Base-by-base conservation (phyloP, 2,113 vertebrate genomes). In the Atrichornis clamosus region DNA sequence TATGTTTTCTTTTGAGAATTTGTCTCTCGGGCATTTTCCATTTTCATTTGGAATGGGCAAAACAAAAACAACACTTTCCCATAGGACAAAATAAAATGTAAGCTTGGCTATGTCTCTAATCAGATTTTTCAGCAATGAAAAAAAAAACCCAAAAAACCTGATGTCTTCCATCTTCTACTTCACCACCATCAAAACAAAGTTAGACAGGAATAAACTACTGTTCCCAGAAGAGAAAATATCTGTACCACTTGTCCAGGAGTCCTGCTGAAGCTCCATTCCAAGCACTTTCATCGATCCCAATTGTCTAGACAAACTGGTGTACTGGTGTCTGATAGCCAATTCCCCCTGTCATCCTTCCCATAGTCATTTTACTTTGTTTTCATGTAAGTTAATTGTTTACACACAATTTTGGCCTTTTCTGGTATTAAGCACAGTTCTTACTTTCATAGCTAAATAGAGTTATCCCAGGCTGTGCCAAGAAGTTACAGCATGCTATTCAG, bases 401-500 rank as follows among this genome's bases (percentile, higher is more conserved):
- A 60, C 84, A 90, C 41, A 94, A 70, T 92, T 90, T 59, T 88
- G 87, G 82, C 84, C 67, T 94, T 65, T 93, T 64, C 84, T 94
- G 28, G 60, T 74, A 69, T 32, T 89, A 93, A 96, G 68, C 62
- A 90, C 80, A 94, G 76, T 77, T 96, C 69, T 92, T 95, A 47
- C 76, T 97, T 96, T 93, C 88, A 93, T 13, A 94, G 92, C 78
- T 90, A 96, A 97, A 97, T 84, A 95, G 89, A 97, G 95, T 93
- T 96, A 93, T 96, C 97, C 77, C 93, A 75, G 91, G 76, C 91
- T 85, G 89, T 97, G 97, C 95, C 97, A 96, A 96, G 86, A 95
- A 95, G 76, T 90, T 96, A 94, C 93, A 91, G 74, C 86, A 97
- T 52, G 91, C 96, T 95, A 96, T 97, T 98, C 95, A 97, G 74